Conservation (phyloP, 2,888 invertebrate genomes). For the Melanostoma scalare region DNA sequence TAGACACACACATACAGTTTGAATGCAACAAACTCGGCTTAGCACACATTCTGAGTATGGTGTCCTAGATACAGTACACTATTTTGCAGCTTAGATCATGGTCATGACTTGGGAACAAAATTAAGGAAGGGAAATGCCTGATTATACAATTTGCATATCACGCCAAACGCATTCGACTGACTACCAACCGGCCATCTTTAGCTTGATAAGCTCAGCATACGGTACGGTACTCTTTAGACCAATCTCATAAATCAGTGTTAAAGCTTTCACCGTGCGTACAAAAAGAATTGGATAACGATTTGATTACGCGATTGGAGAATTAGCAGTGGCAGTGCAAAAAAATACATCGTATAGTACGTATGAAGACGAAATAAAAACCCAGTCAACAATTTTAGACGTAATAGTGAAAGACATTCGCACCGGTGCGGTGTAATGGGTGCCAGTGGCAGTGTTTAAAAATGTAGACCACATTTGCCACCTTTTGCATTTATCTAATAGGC, state of each 20-base stretch:
- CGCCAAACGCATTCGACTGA: slow-evolving; percentile 13
- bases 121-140: slow-evolving; percentile 68
- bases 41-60: slow-evolving; percentile 41
- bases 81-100: slow-evolving; percentile 53
- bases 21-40: slow-evolving; percentile 48
- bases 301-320: slow-evolving; percentile 60
- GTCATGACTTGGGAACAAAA: slow-evolving; percentile 66
- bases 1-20: slow-evolving; percentile 19
- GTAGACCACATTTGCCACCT: slow-evolving; percentile 5
- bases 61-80: slow-evolving; percentile 34
- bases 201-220: not conserved
- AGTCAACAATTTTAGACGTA: slow-evolving; percentile 21
- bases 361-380: slow-evolving; percentile 19
- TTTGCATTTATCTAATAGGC: slow-evolving; percentile 43
- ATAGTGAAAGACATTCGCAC: not conserved
- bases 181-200: slow-evolving; percentile 9
- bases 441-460: not conserved
- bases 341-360: not conserved
- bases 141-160: slow-evolving; percentile 66
- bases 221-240: slow-evolving; percentile 16
- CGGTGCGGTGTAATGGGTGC: slow-evolving; percentile 10
- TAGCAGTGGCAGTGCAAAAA: slow-evolving; percentile 29
- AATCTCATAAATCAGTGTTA: slow-evolving; percentile 58
- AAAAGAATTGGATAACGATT: slow-evolving; percentile 58
- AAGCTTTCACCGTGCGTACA: slow-evolving; percentile 39